phyloP scores from a whole-genome alignment of 2,113 vertebrate species.

The Nibea coibor region DNA sequence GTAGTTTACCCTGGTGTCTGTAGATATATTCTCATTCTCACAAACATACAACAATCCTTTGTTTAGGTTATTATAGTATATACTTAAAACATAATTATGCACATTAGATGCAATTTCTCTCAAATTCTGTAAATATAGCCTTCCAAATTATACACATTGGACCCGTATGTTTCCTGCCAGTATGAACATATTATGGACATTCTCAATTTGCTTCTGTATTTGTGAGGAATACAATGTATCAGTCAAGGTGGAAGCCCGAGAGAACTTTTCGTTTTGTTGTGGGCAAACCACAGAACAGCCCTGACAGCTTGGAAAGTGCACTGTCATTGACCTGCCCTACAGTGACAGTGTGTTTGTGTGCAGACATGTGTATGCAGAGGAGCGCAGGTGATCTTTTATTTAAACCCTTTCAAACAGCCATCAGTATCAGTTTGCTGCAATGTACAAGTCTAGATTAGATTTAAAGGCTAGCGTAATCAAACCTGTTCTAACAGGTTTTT shows the following conservation, averaged over 20 bases:
- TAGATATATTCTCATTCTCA: too few relatives aligned
- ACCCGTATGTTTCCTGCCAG: not conserved
- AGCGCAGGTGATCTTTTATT: slow-evolving; percentile 58
- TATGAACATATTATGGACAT: too few relatives aligned
- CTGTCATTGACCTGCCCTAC: slow-evolving; percentile 48
- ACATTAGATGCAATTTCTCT: too few relatives aligned
- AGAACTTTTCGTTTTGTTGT: slow-evolving; percentile 26
- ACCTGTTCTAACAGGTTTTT: not conserved
- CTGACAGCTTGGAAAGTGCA: slow-evolving; percentile 53
- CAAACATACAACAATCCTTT: too few relatives aligned
- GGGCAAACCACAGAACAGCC: slow-evolving; percentile 15
- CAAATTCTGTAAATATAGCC: too few relatives aligned
- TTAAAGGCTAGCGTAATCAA: slow-evolving; percentile 2
- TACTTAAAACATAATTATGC: too few relatives aligned
- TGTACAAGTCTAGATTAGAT: slow-evolving; percentile 6
- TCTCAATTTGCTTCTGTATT: not conserved
- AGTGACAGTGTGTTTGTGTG: slow-evolving; percentile 9
- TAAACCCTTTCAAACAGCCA: slow-evolving; percentile 34
- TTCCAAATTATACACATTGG: too few relatives aligned
- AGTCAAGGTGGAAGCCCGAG: slow-evolving; percentile 21
- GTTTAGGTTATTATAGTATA: too few relatives aligned
- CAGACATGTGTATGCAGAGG: slow-evolving; percentile 14
- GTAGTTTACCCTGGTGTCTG: too few relatives aligned
- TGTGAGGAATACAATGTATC: not conserved
- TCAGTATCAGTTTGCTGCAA: not conserved